These are phyloP conservation scores for crab-eating macaque (Macaca fascicularis) DNA, from an alignment of 2,113 vertebrate genomes.

Conservation along the genomic window T2T-MFA8v1.1 NC_088388.1:25079001-25079500, in stretches of 20 bases:
- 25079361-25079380: neutral
- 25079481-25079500: slow-evolving; percentile 43
- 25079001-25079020: neutral
- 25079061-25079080: neutral
- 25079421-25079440: neutral
- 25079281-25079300: neutral
- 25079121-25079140: neutral
- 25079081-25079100: neutral
- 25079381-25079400: slow-evolving; percentile 29
- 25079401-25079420: neutral
- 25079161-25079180: neutral
- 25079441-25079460: neutral
- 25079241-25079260: neutral
- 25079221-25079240: neutral
- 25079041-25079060: neutral
- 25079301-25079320: neutral
- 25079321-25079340: neutral
- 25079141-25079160: neutral
- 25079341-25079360: neutral
- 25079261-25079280: neutral
- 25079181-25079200: neutral
- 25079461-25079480: neutral
- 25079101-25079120: neutral
- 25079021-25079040: neutral
- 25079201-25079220: neutral